phyloP scores from a whole-genome alignment of 2,888 invertebrate genomes.

The Apodemia hepburni region DNA sequence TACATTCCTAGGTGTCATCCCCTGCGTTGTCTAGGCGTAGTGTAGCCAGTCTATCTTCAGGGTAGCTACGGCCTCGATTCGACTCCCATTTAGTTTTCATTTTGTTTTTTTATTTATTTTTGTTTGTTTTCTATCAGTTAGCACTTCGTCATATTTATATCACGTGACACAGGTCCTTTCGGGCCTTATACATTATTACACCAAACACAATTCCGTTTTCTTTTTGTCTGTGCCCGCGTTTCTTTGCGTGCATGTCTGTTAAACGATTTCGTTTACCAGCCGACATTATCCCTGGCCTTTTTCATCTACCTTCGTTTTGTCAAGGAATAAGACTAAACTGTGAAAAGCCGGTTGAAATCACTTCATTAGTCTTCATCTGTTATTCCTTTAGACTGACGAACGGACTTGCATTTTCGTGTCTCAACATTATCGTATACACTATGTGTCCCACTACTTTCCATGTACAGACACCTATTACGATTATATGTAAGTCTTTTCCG shows the following conservation, averaged over 20 bases:
- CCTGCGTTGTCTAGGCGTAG: conserved; percentile 67
- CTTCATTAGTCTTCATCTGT: conserved; percentile 27
- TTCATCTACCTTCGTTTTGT: conserved; percentile 17
- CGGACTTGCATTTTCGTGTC: conserved; percentile 20
- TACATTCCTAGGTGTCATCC: conserved; percentile 45
- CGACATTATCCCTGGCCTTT: conserved; percentile 22
- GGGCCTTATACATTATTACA: conserved; percentile 59
- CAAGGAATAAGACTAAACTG: conserved; percentile 30
- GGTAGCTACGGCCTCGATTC: conserved; percentile 59
- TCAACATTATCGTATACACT: conserved; percentile 27
- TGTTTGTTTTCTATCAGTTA: conserved; percentile 44
- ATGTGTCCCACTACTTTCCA: conserved; percentile 31
- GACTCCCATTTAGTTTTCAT: conserved; percentile 44
- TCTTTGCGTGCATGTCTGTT: conserved; percentile 32
- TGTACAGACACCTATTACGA: conserved; percentile 38
- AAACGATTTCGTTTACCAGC: conserved; percentile 12
- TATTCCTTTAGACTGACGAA: conserved; percentile 29
- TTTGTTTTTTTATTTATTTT: conserved; percentile 43
- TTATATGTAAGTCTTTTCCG: conserved; percentile 47
- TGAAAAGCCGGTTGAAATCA: conserved; percentile 36
- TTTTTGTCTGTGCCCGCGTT: conserved; percentile 26
- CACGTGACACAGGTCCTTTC: conserved; percentile 60
- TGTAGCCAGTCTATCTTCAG: conserved; percentile 49
- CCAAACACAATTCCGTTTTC: conserved; percentile 49
- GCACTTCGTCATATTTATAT: conserved; percentile 73